phyloP scores from a whole-genome alignment of 2,888 invertebrate species.

The Hirtodrosophila duncani region DNA sequence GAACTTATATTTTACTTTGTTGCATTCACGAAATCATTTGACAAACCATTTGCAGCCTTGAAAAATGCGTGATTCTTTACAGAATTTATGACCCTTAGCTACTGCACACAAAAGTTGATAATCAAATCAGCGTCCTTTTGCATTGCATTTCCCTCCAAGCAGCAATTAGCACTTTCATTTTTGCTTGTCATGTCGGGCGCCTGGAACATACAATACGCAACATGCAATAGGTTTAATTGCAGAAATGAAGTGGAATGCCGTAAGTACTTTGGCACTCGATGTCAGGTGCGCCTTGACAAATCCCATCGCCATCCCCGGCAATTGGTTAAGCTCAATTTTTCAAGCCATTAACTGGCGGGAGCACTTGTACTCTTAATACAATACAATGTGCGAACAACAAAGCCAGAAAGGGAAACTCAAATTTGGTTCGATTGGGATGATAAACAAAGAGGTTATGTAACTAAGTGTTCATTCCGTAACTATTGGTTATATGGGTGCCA shows the following conservation, averaged over 20 bases:
- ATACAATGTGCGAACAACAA: constrained; percentile 56
- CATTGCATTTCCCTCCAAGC: not conserved
- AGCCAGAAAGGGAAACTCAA: constrained; percentile 5
- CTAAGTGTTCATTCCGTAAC: no score
- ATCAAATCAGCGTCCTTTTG: no score
- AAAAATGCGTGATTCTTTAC: no score
- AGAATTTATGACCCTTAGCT: constrained; percentile 19
- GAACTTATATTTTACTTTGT: no score
- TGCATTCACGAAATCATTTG: no score
- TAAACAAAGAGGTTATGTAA: no score
- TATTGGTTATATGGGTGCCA: no score
- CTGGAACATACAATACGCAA: constrained; percentile 16
- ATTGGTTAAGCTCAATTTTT: constrained; percentile 71
- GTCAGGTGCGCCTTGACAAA: not conserved
- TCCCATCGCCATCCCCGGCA: constrained; percentile 21
- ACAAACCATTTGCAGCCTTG: no score
- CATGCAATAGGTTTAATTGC: constrained; percentile 47
- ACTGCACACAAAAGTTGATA: no score
- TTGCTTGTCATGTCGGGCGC: not conserved
- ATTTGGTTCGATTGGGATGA: no score
- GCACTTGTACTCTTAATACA: constrained; percentile 40
- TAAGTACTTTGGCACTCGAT: constrained; percentile 16
- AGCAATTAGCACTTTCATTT: not conserved
- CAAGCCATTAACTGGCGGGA: constrained; percentile 63
- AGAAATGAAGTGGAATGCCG: constrained; percentile 39